Percentiles rank a stretch among this genome's conserved stretches.
Evolutionary conservation across 2,888 invertebrate species (phyloP).

Genomic region (Gasteruption jaculator): DNA sequence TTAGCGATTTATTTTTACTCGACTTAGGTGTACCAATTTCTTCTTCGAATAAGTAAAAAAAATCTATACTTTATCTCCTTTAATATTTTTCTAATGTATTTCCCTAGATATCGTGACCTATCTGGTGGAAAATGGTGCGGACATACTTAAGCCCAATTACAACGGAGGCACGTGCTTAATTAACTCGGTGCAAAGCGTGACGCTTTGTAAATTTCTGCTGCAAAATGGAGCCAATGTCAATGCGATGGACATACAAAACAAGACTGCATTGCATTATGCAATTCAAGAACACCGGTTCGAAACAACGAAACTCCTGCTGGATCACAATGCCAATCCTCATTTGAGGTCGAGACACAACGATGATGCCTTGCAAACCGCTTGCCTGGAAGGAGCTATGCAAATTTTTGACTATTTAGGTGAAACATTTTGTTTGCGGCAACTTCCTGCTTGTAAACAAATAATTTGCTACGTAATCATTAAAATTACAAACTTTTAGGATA

Average conservation of each 20-base stretch:
- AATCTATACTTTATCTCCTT: no score
- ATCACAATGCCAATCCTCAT: slow-evolving; percentile 74
- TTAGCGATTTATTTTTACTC: no score
- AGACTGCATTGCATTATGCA: slow-evolving; percentile 92
- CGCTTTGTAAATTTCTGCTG: slow-evolving; percentile 75
- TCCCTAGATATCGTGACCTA: slow-evolving; percentile 58
- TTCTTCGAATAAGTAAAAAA: no score
- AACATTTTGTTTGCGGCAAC: no score
- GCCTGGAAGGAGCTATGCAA: slow-evolving; percentile 71
- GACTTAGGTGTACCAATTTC: no score
- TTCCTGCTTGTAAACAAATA: no score
- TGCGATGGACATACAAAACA: slow-evolving; percentile 83
- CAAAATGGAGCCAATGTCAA: slow-evolving; percentile 78
- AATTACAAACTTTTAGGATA: no score
- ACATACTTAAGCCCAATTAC: slow-evolving; percentile 78
- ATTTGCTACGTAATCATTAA: no score
- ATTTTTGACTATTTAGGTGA: slow-evolving; percentile 71
- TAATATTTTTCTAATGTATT: not conserved
- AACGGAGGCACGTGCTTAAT: slow-evolving; percentile 92
- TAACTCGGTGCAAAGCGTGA: slow-evolving; percentile 84
- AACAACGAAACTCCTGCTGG: slow-evolving; percentile 75
- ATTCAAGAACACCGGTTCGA: slow-evolving; percentile 80
- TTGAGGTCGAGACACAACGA: slow-evolving; percentile 77
- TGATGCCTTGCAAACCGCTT: slow-evolving; percentile 84
- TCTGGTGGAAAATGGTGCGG: slow-evolving; percentile 73